Evolutionary conservation across 1,140 invertebrate species (phyloP).

Genomic region (Calliphora vicina): DNA sequence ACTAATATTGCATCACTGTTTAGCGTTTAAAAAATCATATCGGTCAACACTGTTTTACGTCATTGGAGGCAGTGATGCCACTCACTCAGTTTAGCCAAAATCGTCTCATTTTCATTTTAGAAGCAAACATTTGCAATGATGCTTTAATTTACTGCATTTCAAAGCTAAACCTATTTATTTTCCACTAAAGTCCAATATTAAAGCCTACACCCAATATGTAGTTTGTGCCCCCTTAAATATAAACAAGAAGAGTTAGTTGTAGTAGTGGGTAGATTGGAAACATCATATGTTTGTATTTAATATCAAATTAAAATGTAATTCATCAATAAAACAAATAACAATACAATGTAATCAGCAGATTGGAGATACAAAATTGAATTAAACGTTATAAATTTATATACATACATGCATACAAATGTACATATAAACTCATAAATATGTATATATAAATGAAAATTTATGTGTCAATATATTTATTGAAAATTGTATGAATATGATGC

Average conservation of each 20-base stretch:
- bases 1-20: too few relatives aligned
- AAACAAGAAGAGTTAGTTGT: not conserved
- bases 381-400: constrained; percentile 14
- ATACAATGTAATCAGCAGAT: constrained; percentile 34
- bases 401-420: not conserved
- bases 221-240: not conserved
- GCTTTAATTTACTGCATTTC: too few relatives aligned
- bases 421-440: not conserved
- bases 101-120: too few relatives aligned
- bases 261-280: not conserved
- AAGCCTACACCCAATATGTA: not conserved
- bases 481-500: not conserved
- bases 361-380: constrained; percentile 30
- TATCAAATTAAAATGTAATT: constrained; percentile 34
- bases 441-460: not conserved
- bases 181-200: not conserved
- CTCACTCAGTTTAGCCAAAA: too few relatives aligned
- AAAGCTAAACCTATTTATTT: too few relatives aligned
- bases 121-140: too few relatives aligned
- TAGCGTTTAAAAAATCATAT: too few relatives aligned
- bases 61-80: too few relatives aligned
- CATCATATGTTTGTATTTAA: not conserved
- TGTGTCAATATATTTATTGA: not conserved
- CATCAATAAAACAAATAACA: constrained; percentile 35
- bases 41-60: too few relatives aligned